Base-by-base conservation (phyloP, 2,797 vertebrate species). In the Peromyscus aztecus region DNA sequence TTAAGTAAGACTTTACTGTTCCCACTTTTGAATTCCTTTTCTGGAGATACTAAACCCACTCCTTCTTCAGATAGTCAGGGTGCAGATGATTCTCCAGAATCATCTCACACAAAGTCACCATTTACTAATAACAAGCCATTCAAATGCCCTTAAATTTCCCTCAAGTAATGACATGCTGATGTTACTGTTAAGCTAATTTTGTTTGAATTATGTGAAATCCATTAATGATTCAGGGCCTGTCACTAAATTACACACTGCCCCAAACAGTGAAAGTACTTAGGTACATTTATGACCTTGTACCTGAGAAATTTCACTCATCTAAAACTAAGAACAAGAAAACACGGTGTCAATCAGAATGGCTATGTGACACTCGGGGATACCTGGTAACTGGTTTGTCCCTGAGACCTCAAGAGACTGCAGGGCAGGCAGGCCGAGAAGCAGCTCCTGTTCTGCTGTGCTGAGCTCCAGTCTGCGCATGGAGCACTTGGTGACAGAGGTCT, bases 371-470 rank as follows among this genome's bases (percentile, higher is more conserved):
- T 34, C 40, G 37, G 12, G 1, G 27, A 14, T 97, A 98, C 98
- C 98, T 97, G 90, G 96, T 37, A 52, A 11, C 6, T 93, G 89
- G 90, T 29, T 67, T 21, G 21, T 71, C 31, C 31, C 65, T 31
- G 29, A 76, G 71, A 98, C 40, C 27, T 95, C 63, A 19, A 98
- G 96, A 59, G 93, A 94, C 75, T 97, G 96, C 94, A 98, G 78
- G 71, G 95, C 91, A 85, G 92, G n/a, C 90, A 98, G 97, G 21
- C 61, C 40, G 65, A 98, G 97, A 61, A 98, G 94, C 82, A 97
- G 37, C 69, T 96, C 75, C 89, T 97, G 96, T 67, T 98, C 97
- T 1, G 43, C 76, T 46, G 21, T 8, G n/a, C 83, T 96, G 73
- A 98, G 92, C 49, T 92, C 81, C 19, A 3, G 46, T 0, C 19